phyloP scores from a whole-genome alignment of 2,797 vertebrate species.

The Anabacerthia variegaticeps region DNA sequence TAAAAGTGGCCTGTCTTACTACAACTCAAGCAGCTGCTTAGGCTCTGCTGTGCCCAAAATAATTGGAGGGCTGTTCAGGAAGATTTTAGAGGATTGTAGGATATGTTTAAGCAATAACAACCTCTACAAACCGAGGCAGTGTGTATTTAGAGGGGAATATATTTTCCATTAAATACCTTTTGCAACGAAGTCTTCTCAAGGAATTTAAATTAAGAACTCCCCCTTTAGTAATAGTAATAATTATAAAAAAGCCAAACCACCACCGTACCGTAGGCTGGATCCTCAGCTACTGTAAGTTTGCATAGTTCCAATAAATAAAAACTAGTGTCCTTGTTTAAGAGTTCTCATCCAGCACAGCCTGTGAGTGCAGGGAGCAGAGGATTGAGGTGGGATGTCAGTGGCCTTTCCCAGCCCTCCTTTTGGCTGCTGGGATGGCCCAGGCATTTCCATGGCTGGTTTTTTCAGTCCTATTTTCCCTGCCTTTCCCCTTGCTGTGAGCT shows the following conservation, averaged over 20 bases:
- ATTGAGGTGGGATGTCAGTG: too few relatives aligned
- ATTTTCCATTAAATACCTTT: background rate
- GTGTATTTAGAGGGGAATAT: background rate
- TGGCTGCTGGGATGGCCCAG: too few relatives aligned
- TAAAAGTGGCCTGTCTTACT: constrained; percentile 2
- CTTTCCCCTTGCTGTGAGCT: background rate
- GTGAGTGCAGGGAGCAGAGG: too few relatives aligned
- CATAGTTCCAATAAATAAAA: background rate
- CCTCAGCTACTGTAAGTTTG: background rate
- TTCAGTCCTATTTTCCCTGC: background rate
- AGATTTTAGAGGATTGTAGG: background rate
- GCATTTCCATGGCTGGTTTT: background rate
- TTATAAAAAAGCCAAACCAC: background rate
- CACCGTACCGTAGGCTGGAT: background rate
- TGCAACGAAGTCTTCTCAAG: background rate
- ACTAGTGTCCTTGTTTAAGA: background rate
- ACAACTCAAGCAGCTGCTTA: constrained; percentile 6
- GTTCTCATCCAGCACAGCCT: background rate
- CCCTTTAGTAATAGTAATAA: background rate
- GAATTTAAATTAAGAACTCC: background rate
- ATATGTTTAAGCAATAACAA: background rate
- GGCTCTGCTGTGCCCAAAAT: background rate
- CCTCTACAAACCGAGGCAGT: background rate
- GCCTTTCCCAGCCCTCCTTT: too few relatives aligned
- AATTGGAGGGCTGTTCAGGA: background rate